These are phyloP conservation scores for Lichenostomus cassidix DNA, from an alignment of 2,113 vertebrate genomes.

Conservation along the genomic window DNA sequence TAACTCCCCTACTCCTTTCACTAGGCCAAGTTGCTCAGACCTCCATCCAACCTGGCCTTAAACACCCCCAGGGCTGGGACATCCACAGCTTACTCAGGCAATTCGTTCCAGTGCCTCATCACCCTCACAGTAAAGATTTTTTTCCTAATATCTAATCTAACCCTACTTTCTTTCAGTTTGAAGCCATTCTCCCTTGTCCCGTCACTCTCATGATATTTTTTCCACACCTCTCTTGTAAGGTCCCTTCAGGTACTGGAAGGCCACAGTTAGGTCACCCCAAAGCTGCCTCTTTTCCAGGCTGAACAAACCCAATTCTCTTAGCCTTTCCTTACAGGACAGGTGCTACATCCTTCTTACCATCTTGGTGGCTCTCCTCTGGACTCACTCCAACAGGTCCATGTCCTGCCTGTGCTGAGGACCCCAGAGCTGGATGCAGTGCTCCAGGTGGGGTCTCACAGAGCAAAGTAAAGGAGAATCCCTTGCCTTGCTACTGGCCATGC, in stretches of 20 bases:
- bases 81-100: background rate
- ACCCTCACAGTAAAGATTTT: background rate
- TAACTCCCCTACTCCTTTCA: background rate
- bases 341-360: background rate
- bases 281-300: background rate
- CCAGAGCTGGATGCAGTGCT: background rate
- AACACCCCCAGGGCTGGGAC: background rate
- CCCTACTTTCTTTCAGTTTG: background rate
- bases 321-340: background rate
- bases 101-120: background rate
- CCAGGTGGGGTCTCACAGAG: background rate
- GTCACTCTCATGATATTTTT: background rate
- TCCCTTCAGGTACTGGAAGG: background rate
- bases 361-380: background rate
- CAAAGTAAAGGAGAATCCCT: background rate
- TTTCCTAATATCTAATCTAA: background rate
- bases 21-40: background rate
- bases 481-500: background rate
- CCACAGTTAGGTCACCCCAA: background rate
- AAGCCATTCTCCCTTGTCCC: background rate
- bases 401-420: background rate
- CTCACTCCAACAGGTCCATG: background rate
- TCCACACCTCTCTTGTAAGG: background rate
- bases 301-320: background rate
- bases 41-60: background rate